These are phyloP conservation scores for Busseola fusca DNA, from an alignment of 2,888 invertebrate species.

Conservation along the genomic window DNA sequence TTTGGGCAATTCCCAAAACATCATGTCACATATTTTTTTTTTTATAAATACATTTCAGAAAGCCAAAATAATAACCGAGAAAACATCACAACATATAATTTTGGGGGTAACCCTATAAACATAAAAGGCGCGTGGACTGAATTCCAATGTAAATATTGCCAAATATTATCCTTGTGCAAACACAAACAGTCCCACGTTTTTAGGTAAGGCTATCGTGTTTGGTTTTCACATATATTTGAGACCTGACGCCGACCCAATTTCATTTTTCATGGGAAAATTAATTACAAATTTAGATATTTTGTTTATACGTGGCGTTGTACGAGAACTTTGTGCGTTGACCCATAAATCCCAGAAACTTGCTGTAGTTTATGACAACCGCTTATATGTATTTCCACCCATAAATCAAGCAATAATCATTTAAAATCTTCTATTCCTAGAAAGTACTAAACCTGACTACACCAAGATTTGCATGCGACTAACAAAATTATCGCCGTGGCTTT, in stretches of 20 bases:
- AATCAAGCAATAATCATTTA: slow-evolving; percentile 32
- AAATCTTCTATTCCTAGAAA: slow-evolving; percentile 39
- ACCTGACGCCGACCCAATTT: not conserved
- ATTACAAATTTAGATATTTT: not conserved
- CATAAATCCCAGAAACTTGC: not conserved
- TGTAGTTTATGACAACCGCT: slow-evolving; percentile 26
- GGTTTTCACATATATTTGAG: slow-evolving; percentile 35
- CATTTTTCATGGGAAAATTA: not conserved
- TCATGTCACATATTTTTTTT: not conserved
- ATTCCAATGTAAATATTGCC: slow-evolving; percentile 48
- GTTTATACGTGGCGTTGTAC: not conserved
- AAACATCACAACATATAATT: not conserved
- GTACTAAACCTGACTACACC: slow-evolving; percentile 21
- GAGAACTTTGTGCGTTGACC: not conserved
- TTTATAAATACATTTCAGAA: slow-evolving; percentile 3
- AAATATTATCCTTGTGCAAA: slow-evolving; percentile 41
- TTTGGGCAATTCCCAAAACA: not conserved
- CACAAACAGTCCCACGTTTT: slow-evolving; percentile 24
- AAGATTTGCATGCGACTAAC: slow-evolving; percentile 33
- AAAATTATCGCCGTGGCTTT: slow-evolving; percentile 40
- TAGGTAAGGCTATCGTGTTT: slow-evolving; percentile 30
- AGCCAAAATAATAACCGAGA: not conserved
- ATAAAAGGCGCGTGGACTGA: slow-evolving; percentile 25
- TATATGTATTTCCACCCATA: slow-evolving; percentile 41
- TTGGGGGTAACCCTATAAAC: slow-evolving; percentile 4